Percentiles rank a stretch among this genome's conserved stretches.
These are phyloP conservation scores for Thinocorus orbignyianus DNA, from an alignment of 2,113 vertebrate species.

Conservation along the genomic window DNA sequence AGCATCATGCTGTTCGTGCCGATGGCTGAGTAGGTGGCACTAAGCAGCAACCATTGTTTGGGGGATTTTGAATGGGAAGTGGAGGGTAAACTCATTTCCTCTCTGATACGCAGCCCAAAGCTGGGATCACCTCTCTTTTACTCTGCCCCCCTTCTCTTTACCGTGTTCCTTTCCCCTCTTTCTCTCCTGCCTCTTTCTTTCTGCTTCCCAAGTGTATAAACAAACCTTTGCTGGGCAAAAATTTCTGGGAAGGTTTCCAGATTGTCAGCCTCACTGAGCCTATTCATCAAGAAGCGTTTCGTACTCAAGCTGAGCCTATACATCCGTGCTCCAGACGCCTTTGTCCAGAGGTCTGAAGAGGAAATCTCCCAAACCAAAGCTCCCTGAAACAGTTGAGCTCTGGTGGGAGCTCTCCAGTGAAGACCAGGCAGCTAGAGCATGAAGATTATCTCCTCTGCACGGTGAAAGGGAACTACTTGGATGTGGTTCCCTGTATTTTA, in stretches of 20 bases:
- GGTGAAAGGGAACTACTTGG: not conserved
- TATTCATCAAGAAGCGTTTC: constrained; percentile 59
- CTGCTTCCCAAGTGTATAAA: constrained; percentile 8
- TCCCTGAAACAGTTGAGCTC: constrained; percentile 30
- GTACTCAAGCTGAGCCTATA: constrained; percentile 22
- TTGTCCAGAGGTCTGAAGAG: constrained; percentile 41
- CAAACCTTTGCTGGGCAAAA: constrained; percentile 35
- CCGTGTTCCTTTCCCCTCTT: not conserved
- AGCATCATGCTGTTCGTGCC: not conserved
- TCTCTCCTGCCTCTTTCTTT: not conserved
- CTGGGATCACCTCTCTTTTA: not conserved
- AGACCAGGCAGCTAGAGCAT: not conserved
- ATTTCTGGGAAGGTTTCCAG: constrained; percentile 55
- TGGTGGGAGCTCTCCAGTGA: not conserved
- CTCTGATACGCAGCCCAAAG: not conserved
- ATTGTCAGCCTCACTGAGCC: constrained; percentile 36
- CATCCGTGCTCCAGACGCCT: constrained; percentile 14
- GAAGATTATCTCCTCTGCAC: not conserved
- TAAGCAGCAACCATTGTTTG: not conserved
- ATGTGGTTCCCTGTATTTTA: not conserved
- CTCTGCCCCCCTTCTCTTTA: not conserved
- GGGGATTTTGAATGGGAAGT: not conserved
- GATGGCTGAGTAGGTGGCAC: not conserved
- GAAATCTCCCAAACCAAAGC: constrained; percentile 6
- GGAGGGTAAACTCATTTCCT: not conserved